Percentiles rank a stretch among this genome's conserved stretches.
Conservation (phyloP, 1,140 invertebrate genomes). For the Hycleus cichorii region DNA sequence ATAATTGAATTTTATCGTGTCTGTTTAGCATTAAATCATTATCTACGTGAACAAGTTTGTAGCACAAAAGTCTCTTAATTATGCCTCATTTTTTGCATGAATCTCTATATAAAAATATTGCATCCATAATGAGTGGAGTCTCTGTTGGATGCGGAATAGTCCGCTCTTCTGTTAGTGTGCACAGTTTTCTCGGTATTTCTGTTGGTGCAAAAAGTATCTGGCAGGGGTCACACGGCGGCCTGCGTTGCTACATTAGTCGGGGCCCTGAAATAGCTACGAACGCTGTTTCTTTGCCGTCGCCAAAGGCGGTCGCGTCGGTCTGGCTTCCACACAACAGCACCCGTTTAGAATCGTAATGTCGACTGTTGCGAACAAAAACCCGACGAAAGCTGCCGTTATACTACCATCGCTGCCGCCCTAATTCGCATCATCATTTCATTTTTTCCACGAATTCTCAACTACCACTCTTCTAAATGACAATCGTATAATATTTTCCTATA, state of each 20-base stretch:
- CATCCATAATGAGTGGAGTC: too few relatives aligned
- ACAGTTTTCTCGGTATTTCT: slow-evolving; percentile 4
- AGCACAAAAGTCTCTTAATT: too few relatives aligned
- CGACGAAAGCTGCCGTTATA: slow-evolving; percentile 17
- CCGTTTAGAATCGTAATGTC: slow-evolving; percentile 23
- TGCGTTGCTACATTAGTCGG: slow-evolving; percentile 19
- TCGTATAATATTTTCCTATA: too few relatives aligned
- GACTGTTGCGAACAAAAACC: slow-evolving; percentile 19
- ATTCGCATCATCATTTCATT: slow-evolving; percentile 4
- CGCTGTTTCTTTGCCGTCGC: slow-evolving; percentile 30
- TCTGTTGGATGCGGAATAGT: not conserved
- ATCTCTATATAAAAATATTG: too few relatives aligned
- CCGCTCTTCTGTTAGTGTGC: slow-evolving; percentile 13
- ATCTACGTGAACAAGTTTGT: too few relatives aligned
- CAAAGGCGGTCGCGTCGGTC: slow-evolving; percentile 27
- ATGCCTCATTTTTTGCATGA: too few relatives aligned
- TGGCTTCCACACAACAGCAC: slow-evolving; percentile 23
- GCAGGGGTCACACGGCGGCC: slow-evolving; percentile 23
- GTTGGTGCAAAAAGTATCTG: slow-evolving; percentile 27
- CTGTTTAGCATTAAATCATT: too few relatives aligned
- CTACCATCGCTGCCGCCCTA: not conserved
- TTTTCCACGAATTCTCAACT: not conserved
- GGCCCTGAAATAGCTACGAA: slow-evolving; percentile 26
- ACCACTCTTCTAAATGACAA: too few relatives aligned
- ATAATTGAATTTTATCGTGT: too few relatives aligned